A percentile compares a stretch with the other conserved stretches of the same genome.
Conservation (phyloP, 2,113 vertebrate genomes). For the Mastomys natalensis region DNA sequence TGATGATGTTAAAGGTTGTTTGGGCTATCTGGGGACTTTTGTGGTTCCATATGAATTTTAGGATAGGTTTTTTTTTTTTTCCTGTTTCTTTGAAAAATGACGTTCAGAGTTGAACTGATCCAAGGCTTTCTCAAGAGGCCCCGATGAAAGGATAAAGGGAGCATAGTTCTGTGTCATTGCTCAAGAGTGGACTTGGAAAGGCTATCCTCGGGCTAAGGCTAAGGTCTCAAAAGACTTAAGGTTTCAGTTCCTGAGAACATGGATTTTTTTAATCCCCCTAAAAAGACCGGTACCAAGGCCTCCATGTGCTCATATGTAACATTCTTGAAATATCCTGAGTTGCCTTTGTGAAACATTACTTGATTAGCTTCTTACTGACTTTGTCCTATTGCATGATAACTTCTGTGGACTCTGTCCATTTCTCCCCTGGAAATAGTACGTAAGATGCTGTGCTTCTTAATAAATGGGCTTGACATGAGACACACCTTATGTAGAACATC, state of each 20-base stretch:
- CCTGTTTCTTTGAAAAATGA: background rate
- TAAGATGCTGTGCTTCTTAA: background rate
- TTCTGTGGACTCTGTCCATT: background rate
- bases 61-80: background rate
- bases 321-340: background rate
- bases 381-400: background rate
- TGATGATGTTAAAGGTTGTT: background rate
- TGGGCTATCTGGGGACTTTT: background rate
- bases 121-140: background rate
- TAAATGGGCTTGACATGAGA: background rate
- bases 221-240: background rate
- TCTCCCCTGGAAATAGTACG: background rate
- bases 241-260: background rate
- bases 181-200: background rate
- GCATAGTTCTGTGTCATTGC: background rate
- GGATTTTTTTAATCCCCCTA: background rate
- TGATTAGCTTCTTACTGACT: background rate
- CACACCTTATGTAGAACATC: background rate
- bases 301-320: background rate
- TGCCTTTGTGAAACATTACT: background rate
- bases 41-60: background rate
- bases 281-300: background rate
- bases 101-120: background rate
- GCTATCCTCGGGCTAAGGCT: background rate
- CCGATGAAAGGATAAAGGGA: background rate